Conservation (phyloP, 2,888 invertebrate genomes). For the Euplexia lucipara region DNA sequence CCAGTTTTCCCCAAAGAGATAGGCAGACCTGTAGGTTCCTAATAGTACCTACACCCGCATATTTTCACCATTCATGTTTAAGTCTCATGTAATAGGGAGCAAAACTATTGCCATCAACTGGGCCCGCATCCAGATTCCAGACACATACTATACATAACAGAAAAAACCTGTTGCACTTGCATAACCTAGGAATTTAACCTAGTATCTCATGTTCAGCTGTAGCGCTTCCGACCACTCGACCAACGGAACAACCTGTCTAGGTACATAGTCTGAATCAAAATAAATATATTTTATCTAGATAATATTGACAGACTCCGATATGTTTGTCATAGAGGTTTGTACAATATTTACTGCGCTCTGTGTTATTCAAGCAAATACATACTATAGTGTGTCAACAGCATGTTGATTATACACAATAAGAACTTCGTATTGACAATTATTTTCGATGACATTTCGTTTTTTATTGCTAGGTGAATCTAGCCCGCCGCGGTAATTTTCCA, state of each 20-base stretch:
- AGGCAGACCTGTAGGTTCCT: no score
- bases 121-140: no score
- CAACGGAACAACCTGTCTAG: background rate
- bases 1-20: no score
- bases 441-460: background rate
- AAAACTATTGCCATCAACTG: no score
- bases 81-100: background rate
- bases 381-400: constrained; percentile 15
- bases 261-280: background rate
- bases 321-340: constrained; percentile 16
- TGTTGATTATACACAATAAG: background rate
- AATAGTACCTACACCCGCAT: no score
- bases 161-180: no score
- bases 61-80: background rate
- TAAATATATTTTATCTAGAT: background rate
- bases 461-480: background rate
- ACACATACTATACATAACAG: no score
- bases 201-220: no score
- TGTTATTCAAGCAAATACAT: constrained; percentile 16
- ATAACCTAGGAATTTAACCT: no score
- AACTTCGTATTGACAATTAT: background rate
- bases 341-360: constrained; percentile 24
- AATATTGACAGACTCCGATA: background rate
- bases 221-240: no score
- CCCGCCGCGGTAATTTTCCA: background rate